These are phyloP conservation scores for Oncorhynchus clarkii DNA, from an alignment of 2,113 vertebrate species.

Conservation along the genomic window DNA sequence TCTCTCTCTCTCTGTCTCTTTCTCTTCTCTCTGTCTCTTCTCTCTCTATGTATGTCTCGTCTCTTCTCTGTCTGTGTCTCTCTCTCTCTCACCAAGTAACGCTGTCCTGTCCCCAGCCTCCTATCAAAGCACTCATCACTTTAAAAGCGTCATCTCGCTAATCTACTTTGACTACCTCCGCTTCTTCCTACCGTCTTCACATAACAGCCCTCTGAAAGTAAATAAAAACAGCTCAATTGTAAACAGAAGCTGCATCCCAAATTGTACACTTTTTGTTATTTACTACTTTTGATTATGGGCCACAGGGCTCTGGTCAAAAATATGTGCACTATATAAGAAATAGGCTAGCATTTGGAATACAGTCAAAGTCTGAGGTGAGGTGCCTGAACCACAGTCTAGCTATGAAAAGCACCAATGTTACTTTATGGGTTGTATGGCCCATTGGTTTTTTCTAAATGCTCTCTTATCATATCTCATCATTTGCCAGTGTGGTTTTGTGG, in stretches of 20 bases:
- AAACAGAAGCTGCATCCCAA: not conserved
- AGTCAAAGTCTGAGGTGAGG: constrained; percentile 2
- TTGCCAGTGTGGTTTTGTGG: constrained; percentile 29
- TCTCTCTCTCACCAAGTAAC: constrained; percentile 46
- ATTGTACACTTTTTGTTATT: no score
- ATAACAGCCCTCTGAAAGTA: constrained; percentile 40
- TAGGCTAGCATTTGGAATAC: not conserved
- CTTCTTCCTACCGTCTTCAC: constrained; percentile 33
- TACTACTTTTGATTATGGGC: no score
- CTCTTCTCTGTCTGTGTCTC: not conserved
- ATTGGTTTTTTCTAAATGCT: constrained; percentile 52
- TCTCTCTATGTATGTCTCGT: fast-evolving
- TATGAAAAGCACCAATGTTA: constrained; percentile 25
- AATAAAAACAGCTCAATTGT: constrained; percentile 57
- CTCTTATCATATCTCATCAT: constrained; percentile 45
- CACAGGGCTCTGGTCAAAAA: no score
- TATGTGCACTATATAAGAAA: not conserved
- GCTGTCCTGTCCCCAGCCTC: constrained; percentile 39
- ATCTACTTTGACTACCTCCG: constrained; percentile 8
- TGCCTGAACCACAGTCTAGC: constrained; percentile 23
- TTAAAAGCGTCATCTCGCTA: constrained; percentile 35
- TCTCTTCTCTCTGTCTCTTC: not conserved
- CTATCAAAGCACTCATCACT: constrained; percentile 57
- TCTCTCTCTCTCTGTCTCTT: not conserved
- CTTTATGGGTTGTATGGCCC: constrained; percentile 36